Conservation (phyloP, 1,140 invertebrate genomes). For the Doryteuthis pealeii region DNA sequence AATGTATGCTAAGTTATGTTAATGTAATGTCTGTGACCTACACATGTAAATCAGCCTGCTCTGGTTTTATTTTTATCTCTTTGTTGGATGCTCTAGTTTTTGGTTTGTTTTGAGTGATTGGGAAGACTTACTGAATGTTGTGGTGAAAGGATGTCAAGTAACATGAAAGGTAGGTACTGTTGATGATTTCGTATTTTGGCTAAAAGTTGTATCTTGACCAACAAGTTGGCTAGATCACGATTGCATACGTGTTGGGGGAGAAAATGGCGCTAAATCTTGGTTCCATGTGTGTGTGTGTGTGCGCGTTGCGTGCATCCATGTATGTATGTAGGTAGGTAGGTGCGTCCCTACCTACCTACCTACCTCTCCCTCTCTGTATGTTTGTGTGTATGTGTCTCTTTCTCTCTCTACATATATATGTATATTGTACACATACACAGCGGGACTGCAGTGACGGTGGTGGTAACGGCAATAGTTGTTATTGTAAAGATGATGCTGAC, state of each 20-base stretch:
- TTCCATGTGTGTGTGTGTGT: not conserved
- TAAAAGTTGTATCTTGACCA: not conserved
- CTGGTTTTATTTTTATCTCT: constrained; percentile 15
- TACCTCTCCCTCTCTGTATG: not conserved
- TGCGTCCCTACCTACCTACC: not conserved
- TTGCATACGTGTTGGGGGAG: constrained; percentile 13
- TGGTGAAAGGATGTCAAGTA: constrained; percentile 15
- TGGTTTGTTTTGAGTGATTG: constrained; percentile 16
- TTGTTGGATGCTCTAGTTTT: constrained; percentile 16
- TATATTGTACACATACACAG: not conserved
- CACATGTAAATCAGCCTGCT: constrained; percentile 14
- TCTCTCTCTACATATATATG: not conserved
- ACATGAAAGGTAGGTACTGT: constrained; percentile 13
- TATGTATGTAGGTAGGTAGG: not conserved
- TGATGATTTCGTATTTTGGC: not conserved
- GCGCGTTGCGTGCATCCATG: not conserved
- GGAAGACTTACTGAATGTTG: constrained; percentile 14
- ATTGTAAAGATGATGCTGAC: too few species aligned
- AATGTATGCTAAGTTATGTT: constrained; percentile 14
- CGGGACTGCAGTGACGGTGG: too few species aligned
- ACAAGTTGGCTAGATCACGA: constrained; percentile 4
- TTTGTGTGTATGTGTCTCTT: not conserved
- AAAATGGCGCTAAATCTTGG: constrained; percentile 9
- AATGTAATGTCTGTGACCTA: constrained; percentile 14
- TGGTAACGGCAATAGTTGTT: too few species aligned